Base-by-base conservation (phyloP, 2,888 invertebrate species). In the Caenorhabditis sp. region DNA sequence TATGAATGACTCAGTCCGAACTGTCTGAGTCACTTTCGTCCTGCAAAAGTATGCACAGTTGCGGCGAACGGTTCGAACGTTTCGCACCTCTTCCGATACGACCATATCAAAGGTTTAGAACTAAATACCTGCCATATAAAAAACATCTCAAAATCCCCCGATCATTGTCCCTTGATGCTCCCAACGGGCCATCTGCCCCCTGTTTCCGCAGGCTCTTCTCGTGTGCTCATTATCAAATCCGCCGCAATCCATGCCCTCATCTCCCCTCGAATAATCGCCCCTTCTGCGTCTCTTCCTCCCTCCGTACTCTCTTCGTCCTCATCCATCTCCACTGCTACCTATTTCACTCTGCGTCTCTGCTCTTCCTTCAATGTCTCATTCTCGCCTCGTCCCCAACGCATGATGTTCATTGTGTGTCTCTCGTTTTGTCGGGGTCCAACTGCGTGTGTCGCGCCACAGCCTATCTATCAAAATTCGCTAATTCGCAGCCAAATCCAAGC, bases 291-390 rank as follows among this genome's bases (percentile, higher is more conserved):
- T 58, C 59, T 20, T 7, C 58, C 13, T 20, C 27, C 41, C 32
- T 37, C 15, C 8, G 17, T 27, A 59, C 35, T 68, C 50, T 35
- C 41, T 24, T 17, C 20, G 13, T 30, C 41, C 52, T 43, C 59
- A 68, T 68, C 59, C 68, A 59, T 68, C 52, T 68, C 68, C 41
- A 68, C 58, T 68, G 68, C 68, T 68, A 68, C 68, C 68, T 58
- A 68, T 52, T 41, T 13, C 24, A 26, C 20, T 43, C 59, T 68
- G 52, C 43, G 58, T 35, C 30, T 68, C 68, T 24, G 15, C 59
- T 20, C 45, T 52, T 30, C 30, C 17, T 8, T 1, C 35, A 9
- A 37, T 70, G 53, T 53, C 53, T 43, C 17, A n/a, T n/a, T n/a
- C 52, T 52, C 52, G 52, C 56, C 37, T 70, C 70, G 70, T 59